Base-by-base conservation (phyloP, 2,797 vertebrate species). In the Anabacerthia variegaticeps region DNA sequence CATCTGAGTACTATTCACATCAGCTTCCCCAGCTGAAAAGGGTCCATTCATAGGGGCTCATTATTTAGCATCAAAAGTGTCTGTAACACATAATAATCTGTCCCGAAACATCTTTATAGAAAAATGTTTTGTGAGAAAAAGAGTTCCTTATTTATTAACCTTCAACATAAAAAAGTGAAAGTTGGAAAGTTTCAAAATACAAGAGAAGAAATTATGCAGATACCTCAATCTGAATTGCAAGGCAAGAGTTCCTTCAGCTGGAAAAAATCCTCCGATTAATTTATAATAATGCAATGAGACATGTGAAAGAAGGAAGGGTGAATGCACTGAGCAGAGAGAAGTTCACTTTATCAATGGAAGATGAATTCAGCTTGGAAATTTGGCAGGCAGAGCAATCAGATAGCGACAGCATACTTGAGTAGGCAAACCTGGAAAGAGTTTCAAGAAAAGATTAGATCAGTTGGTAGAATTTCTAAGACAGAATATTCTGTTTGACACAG, bases 351-450 rank as follows among this genome's bases (percentile, higher is more conserved):
- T 94, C 93, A 96, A 95, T 48, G 67, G 83, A 34, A 90, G 80
- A 88, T 28, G 34, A 92, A 90, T 85, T 85, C 83, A 95, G 63
- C 73, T 87, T 43, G 83, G 92, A 96, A 95, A 95, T 96, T 85
- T 95, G 93, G 93, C 94, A 96, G 88, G 74, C 88, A 86, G 32
- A 95, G 80, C 79, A 61, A 97, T 92, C 89, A 87, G 91, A 96
- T 78, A 96, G 91, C 14, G 0, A 92, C 72, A 94, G 93, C 92
- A 92, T 39, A 84, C 62, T 78, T 28, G 46, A 96, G 89, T 48
- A 94, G 91, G 85, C 69, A 96, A 94, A 93, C 91, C 84, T 93
- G 85, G 74, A 82, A 88, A 94, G 91, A 84, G 81, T 77, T 87
- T 88, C 56, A 44, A 65, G 49, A 27, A 59, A 63, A 96, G 95